These are phyloP conservation scores for Karalla daura DNA, from an alignment of 2,797 vertebrate species.

Conservation along the genomic window DNA sequence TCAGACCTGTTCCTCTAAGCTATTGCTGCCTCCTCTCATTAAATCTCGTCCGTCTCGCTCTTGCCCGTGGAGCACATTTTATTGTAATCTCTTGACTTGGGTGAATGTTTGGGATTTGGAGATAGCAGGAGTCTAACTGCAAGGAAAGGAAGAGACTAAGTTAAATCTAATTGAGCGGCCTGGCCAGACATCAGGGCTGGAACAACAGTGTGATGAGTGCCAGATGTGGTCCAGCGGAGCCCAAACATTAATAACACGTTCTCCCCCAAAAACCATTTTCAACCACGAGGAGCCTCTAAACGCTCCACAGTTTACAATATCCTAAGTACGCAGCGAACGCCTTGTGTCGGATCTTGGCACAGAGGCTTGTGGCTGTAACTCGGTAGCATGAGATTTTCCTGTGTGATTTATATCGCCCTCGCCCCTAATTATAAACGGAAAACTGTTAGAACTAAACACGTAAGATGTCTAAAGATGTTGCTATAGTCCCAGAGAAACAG, in stretches of 20 bases:
- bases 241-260: slow-evolving; percentile 83
- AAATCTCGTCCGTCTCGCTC: slow-evolving; percentile 42
- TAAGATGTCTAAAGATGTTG: slow-evolving; percentile 19
- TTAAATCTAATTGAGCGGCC: slow-evolving; percentile 85
- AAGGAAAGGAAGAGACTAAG: slow-evolving; percentile 81
- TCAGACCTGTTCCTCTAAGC: slow-evolving; percentile 35
- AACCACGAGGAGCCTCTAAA: slow-evolving; percentile 75
- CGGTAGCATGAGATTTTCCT: slow-evolving; percentile 64
- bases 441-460: slow-evolving; percentile 44
- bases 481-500: slow-evolving; percentile 1
- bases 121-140: slow-evolving; percentile 75
- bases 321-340: slow-evolving; percentile 69
- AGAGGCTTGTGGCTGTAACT: slow-evolving; percentile 58
- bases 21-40: slow-evolving; percentile 52
- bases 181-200: slow-evolving; percentile 84
- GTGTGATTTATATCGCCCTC: slow-evolving; percentile 69
- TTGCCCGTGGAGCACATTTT: slow-evolving; percentile 42
- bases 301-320: slow-evolving; percentile 74
- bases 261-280: slow-evolving; percentile 76
- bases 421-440: slow-evolving; percentile 61
- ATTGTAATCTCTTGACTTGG: slow-evolving; percentile 56
- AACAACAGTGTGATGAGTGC: slow-evolving; percentile 83
- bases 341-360: slow-evolving; percentile 67
- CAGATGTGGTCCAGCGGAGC: slow-evolving; percentile 82
- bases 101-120: slow-evolving; percentile 68